Percentiles rank a stretch among this genome's conserved stretches.
Conservation (phyloP, 2,113 vertebrate genomes). For the Seriola dumerili region DNA sequence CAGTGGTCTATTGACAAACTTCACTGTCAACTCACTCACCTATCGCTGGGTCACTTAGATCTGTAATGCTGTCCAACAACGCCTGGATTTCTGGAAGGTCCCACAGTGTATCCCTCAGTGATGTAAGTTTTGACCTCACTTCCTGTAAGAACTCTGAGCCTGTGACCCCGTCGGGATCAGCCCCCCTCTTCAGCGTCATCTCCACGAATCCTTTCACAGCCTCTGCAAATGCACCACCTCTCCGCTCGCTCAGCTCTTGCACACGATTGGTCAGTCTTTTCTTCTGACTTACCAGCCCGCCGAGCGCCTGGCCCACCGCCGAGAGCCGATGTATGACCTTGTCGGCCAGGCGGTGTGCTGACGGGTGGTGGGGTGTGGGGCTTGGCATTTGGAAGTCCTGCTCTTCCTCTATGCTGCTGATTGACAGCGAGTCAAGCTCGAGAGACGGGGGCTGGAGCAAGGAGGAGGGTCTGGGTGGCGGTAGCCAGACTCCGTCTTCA, state of each 20-base stretch:
- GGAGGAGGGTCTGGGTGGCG: constrained; percentile 60
- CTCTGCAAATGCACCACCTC: constrained; percentile 77
- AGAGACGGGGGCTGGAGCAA: constrained; percentile 67
- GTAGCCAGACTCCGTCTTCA: constrained; percentile 82
- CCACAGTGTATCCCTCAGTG: constrained; percentile 84
- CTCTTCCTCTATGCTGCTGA: constrained; percentile 89
- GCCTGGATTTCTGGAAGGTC: constrained; percentile 83
- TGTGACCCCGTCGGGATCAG: constrained; percentile 31
- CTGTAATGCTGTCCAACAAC: constrained; percentile 79
- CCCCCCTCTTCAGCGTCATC: constrained; percentile 55
- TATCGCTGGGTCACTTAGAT: constrained; percentile 77
- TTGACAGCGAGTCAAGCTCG: constrained; percentile 81
- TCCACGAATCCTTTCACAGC: constrained; percentile 79
- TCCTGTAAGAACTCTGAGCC: constrained; percentile 89
- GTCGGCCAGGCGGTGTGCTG: constrained; percentile 75
- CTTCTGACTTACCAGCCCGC: constrained; percentile 82
- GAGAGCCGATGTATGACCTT: constrained; percentile 87
- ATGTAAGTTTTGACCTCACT: constrained; percentile 86
- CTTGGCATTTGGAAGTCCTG: constrained; percentile 53
- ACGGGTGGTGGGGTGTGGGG: constrained; percentile 17
- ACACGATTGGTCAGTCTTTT: constrained; percentile 84
- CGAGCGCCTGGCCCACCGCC: constrained; percentile 84
- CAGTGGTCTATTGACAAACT: neutral
- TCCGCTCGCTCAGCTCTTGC: constrained; percentile 84
- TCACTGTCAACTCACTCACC: constrained; percentile 69